phyloP scores from a whole-genome alignment of 2,888 invertebrate species.

The Phyllotreta striolata region DNA sequence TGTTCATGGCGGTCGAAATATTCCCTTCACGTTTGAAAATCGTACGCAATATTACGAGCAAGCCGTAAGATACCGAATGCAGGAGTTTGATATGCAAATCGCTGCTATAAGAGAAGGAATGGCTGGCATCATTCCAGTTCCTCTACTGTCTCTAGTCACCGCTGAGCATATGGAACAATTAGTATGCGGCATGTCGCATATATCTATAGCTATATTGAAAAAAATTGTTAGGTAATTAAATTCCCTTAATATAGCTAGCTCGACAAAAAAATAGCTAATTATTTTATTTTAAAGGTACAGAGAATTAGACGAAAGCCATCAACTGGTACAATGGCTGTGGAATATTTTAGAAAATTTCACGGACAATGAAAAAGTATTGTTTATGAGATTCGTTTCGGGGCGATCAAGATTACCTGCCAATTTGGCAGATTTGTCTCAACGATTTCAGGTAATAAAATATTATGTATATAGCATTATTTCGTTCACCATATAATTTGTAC shows the following conservation, averaged over 20 bases:
- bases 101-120: constrained; percentile 70
- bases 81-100: constrained; percentile 70
- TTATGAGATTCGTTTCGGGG: constrained; percentile 73
- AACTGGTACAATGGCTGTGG: constrained; percentile 72
- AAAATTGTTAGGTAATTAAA: constrained; percentile 69
- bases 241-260: constrained; percentile 10
- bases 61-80: constrained; percentile 67
- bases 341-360: constrained; percentile 68
- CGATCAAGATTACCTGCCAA: constrained; percentile 71
- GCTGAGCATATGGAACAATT: constrained; percentile 68
- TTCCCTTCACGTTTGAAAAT: constrained; percentile 68
- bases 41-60: constrained; percentile 68
- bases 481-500: not conserved
- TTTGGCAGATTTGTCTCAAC: constrained; percentile 70
- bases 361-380: constrained; percentile 69
- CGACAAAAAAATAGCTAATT: not conserved
- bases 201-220: constrained; percentile 67
- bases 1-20: constrained; percentile 68
- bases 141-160: constrained; percentile 68
- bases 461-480: constrained; percentile 12
- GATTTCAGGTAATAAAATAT: constrained; percentile 66
- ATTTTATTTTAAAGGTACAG: constrained; percentile 63
- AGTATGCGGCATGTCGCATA: constrained; percentile 70
- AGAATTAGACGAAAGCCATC: constrained; percentile 69
- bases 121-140: constrained; percentile 71